Evolutionary conservation across 2,113 vertebrate genomes (phyloP), one percentile per base, ranked within the genome.

Genomic region (Electrona antarctica): DNA sequence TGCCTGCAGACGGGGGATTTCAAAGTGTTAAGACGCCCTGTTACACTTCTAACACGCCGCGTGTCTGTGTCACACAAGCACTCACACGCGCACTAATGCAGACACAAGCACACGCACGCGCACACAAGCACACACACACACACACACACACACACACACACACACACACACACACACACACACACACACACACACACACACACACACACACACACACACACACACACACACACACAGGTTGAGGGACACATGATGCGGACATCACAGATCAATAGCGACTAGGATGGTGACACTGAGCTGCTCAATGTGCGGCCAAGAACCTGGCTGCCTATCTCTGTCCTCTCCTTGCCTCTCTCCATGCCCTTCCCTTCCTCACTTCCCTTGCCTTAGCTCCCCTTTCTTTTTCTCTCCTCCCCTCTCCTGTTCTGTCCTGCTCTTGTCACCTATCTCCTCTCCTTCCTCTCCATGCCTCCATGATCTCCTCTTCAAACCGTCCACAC

Each of bases 1-100:
- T 82, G 86, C 80, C 79, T 88, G 84, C 85, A 81, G 80, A 81
- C 71, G 74, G 82, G 82, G 88, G 89, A 89, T 92, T 92, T 93
- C 86, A 88, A 86, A 89, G 88, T 85, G 88, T 87, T 80, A 79
- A 63, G 78, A 90, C 84, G 68, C 56, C 60, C 64, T 73, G 79
- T 84, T 84, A 89, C 81, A 89, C 86, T 87, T 87, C 78, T 82
- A 85, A 84, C 82, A 84, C 81, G 73, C 74, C 73, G 74, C 77
- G 70, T 58, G 76, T 76, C 74, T 61, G 74, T 65, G 68, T 76
- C 55, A 15, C 54, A 56, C 54, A 56, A 11, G n/a, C 54, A 56
- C 54, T 2, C 50, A 51, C 50, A 51, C 50, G 12, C 50, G 12
- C 50, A 51, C 50, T 10, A 8, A 51, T 12, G 12, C 50, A 51